Base-by-base conservation (phyloP, 1,140 invertebrate species). In the Saxidomus purpurata region DNA sequence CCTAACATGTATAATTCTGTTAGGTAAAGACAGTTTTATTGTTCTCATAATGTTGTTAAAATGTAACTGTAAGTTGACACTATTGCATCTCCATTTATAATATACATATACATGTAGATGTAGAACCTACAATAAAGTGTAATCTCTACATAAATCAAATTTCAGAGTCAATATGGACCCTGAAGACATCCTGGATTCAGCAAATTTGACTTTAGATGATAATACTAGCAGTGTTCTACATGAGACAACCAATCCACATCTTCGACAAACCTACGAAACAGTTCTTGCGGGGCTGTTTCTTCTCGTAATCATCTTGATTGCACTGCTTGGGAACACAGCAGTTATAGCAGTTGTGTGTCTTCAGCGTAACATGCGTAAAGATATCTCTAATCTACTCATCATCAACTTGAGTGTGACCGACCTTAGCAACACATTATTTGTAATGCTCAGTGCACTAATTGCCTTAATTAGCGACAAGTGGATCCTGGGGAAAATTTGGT, bases 391-490 rank as follows among this genome's bases (percentile, higher is more conserved):
- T 69, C 40, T 94, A 4, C 94, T 95, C 59, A 91, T 94, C 1
- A 89, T 95, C 25, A 95, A 95, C 83, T 90, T 96, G 22, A 89
- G 93, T 55, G 77, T 96, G 0, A 94, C 95, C 0, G 95, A 96
- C 87, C 61, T 95, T 47, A 38, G 67, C 40, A 95, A 91, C n/a
- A 93, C 94, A 19, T 2, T 92, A 0, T 36, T 95, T 11, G 93
- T 96, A 19, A 95, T 96, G 95, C 15, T 91, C 13, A 93, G 92
- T 38, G 90, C 94, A 3, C 87, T 94, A 4, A 59, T 91, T 0
- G 82, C 93, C 0, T 22, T 95, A 11, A 59, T 92, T 0, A 28
- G 83, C 0, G 94, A 96, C 82, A 36, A 43, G 25, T 93, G 92
- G 94, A 59, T 74, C 0, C 34, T 95, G 15, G 90, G 91, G 4